Evolutionary conservation across 2,797 vertebrate genomes (phyloP).

Genomic region (Petrocephalus sullivani): DNA sequence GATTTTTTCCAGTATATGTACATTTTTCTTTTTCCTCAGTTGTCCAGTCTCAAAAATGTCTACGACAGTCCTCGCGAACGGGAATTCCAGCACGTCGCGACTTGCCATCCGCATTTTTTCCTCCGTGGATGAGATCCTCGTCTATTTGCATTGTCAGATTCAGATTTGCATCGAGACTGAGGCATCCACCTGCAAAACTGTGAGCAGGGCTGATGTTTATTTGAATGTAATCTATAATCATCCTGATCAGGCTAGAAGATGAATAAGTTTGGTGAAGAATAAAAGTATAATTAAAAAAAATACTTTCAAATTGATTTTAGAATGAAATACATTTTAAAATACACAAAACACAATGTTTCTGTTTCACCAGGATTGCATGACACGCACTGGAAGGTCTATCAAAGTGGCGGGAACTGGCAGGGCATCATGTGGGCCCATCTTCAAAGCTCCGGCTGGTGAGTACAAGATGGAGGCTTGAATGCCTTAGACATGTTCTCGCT

Average conservation of each 20-base stretch:
- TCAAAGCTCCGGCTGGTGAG: slow-evolving; percentile 43
- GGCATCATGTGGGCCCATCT: slow-evolving; percentile 57
- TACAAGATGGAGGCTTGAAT: neutral
- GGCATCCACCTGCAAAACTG: slow-evolving; percentile 62
- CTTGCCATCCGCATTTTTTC: slow-evolving; percentile 78
- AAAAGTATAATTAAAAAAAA: neutral
- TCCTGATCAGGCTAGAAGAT: neutral
- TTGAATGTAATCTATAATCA: neutral
- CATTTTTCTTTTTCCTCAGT: slow-evolving; percentile 57
- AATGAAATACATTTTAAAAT: neutral
- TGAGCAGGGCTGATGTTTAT: slow-evolving; percentile 48
- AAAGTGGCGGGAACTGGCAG: slow-evolving; percentile 43
- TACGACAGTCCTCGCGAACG: slow-evolving; percentile 72
- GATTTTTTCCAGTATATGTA: neutral
- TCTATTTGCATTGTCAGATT: slow-evolving; percentile 82
- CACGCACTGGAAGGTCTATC: slow-evolving; percentile 41
- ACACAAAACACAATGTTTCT: slow-evolving; percentile 18
- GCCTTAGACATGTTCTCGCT: too few species aligned
- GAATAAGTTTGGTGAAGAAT: neutral
- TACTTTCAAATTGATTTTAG: neutral
- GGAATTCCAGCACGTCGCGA: slow-evolving; percentile 70
- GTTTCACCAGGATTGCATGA: slow-evolving; percentile 46
- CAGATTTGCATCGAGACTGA: slow-evolving; percentile 68
- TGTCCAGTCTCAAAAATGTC: slow-evolving; percentile 61
- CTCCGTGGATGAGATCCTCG: slow-evolving; percentile 63